phyloP scores from a whole-genome alignment of 2,113 vertebrate species.

The Bostrychus sinensis region DNA sequence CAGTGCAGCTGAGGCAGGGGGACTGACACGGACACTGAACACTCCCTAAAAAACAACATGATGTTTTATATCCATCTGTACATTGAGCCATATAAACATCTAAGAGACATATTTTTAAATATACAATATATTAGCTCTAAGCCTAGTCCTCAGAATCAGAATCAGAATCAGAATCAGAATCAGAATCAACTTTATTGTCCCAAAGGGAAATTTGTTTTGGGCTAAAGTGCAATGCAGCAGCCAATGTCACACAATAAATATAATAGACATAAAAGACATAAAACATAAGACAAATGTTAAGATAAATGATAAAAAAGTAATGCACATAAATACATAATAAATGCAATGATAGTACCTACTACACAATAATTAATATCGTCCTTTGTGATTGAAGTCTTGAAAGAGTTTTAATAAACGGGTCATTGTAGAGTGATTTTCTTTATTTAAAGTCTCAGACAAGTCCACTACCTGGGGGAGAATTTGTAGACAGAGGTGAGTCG shows the following conservation, averaged over 20 bases:
- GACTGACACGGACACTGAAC: slow-evolving; percentile 68
- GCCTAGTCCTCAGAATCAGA: too few relatives aligned
- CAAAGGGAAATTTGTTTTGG: too few relatives aligned
- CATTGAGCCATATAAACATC: background rate
- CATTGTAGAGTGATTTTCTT: background rate
- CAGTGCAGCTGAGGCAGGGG: slow-evolving; percentile 67
- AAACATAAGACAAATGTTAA: too few relatives aligned
- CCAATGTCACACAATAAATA: too few relatives aligned
- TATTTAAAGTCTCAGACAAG: slow-evolving; percentile 14
- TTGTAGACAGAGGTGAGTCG: slow-evolving; percentile 73
- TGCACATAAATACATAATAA: too few relatives aligned
- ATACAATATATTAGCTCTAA: too few relatives aligned
- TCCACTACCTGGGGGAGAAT: slow-evolving; percentile 64
- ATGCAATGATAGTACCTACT: background rate
- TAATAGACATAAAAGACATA: too few relatives aligned
- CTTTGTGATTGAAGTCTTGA: background rate
- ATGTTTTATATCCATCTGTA: background rate
- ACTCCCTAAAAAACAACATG: slow-evolving; percentile 69
- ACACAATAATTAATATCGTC: background rate
- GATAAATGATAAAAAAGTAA: too few relatives aligned
- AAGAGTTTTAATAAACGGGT: background rate
- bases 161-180: too few relatives aligned
- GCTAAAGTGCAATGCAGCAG: too few relatives aligned
- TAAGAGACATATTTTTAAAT: too few relatives aligned
- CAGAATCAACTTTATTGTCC: too few relatives aligned